Evolutionary conservation across 2,113 vertebrate species (phyloP).

Genomic region (Kryptolebias marmoratus): DNA sequence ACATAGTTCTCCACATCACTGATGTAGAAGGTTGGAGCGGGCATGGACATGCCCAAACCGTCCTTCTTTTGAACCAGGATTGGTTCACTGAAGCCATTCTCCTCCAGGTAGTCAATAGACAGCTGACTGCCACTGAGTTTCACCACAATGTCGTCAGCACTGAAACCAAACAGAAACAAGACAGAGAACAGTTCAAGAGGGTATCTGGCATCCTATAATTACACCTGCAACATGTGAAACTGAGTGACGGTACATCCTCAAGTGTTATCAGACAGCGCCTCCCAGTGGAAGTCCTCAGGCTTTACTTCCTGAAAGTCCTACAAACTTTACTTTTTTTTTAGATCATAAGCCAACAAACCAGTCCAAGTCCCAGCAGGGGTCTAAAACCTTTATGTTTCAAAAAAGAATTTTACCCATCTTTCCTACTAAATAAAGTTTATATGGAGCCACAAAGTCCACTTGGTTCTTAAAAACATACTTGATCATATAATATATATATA

Average conservation of each 20-base stretch:
- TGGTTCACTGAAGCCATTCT: slow-evolving; percentile 93
- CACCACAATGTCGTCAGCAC: slow-evolving; percentile 92
- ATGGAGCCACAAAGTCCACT: too few species aligned
- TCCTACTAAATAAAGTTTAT: too few species aligned
- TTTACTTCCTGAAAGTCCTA: too few species aligned
- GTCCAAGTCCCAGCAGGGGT: too few species aligned
- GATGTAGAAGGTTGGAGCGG: slow-evolving; percentile 96
- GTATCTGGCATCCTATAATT: too few species aligned
- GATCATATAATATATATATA: too few species aligned
- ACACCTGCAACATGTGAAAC: neutral
- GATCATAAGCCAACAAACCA: too few species aligned
- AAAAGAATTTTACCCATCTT: too few species aligned
- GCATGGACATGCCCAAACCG: slow-evolving; percentile 89
- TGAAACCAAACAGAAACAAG: slow-evolving; percentile 51
- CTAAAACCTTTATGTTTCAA: too few species aligned
- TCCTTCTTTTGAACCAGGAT: slow-evolving; percentile 96
- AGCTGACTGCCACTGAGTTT: slow-evolving; percentile 90
- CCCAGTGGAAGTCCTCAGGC: slow-evolving; percentile 43
- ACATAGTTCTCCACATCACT: slow-evolving; percentile 98
- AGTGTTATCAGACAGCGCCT: slow-evolving; percentile 46
- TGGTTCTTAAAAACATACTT: too few species aligned
- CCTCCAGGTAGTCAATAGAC: slow-evolving; percentile 90
- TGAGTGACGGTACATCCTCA: neutral
- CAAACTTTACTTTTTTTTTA: too few species aligned
- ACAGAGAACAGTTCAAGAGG: neutral